A percentile compares a stretch with the other conserved stretches of the same genome.
Evolutionary conservation across 2,888 invertebrate species (phyloP).

Genomic region (Boloria selene): DNA sequence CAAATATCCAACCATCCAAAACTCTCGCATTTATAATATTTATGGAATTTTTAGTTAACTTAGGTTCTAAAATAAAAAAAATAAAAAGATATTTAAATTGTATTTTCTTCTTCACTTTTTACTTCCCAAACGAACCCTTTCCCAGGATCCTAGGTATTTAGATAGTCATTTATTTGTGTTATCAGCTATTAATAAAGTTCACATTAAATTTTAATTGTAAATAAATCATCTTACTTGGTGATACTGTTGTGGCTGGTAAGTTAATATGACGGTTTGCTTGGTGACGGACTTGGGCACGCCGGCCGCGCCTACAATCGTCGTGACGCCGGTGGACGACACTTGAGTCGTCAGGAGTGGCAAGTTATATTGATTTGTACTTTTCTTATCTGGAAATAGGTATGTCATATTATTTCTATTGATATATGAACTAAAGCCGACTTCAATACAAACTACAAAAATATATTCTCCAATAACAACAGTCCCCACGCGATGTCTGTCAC

Average conservation of each 20-base stretch:
- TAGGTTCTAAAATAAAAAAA: no score
- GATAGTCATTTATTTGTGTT: not conserved
- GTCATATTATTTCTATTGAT: not conserved
- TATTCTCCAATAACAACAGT: no score
- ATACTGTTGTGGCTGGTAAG: constrained; percentile 73
- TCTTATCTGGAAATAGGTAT: constrained; percentile 62
- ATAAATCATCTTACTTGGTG: constrained; percentile 30
- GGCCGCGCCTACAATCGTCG: constrained; percentile 62
- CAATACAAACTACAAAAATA: not conserved
- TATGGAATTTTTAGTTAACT: no score
- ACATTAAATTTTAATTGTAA: no score
- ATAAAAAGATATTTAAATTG: no score
- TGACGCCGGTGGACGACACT: constrained; percentile 61
- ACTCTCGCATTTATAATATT: no score
- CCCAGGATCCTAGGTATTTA: no score
- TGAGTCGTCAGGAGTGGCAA: constrained; percentile 62
- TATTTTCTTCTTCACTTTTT: no score
- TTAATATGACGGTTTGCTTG: constrained; percentile 77
- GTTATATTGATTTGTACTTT: constrained; percentile 63
- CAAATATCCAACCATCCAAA: no score
- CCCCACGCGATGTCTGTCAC: no score
- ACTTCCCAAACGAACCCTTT: no score
- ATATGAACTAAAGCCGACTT: not conserved
- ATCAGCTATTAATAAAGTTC: no score
- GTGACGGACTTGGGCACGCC: constrained; percentile 72